Evolutionary conservation across 2,797 vertebrate genomes (phyloP).

Genomic region (Loriculus beryllinus): DNA sequence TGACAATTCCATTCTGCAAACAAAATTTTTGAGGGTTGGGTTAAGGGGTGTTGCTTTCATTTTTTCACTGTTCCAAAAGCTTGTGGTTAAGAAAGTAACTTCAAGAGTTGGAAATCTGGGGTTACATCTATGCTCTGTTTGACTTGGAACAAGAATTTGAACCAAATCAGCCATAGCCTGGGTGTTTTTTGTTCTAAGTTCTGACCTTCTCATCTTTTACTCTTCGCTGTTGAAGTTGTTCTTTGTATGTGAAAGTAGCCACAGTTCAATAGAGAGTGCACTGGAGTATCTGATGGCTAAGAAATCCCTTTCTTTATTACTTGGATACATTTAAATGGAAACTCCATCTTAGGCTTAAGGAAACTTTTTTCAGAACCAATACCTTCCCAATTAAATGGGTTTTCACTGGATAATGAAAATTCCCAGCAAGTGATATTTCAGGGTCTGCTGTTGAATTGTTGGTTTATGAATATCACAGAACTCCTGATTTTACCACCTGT

Average conservation of each 20-base stretch:
- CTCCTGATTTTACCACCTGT: not conserved
- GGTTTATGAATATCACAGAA: not conserved
- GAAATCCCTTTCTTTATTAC: not conserved
- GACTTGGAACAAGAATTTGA: not conserved
- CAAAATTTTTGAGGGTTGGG: not conserved
- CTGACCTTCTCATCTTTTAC: not conserved
- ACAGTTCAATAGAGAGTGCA: not conserved
- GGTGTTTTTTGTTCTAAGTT: not conserved
- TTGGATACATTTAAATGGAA: conserved; percentile 16
- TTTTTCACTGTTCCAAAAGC: not conserved
- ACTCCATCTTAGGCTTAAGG: not conserved
- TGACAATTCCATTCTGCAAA: not conserved
- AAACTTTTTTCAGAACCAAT: not conserved
- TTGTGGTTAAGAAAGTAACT: not conserved
- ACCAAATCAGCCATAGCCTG: not conserved
- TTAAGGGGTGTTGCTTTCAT: accelerated
- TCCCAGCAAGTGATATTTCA: not conserved
- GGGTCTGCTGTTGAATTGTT: not conserved
- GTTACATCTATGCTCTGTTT: not conserved
- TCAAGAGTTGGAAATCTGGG: not conserved
- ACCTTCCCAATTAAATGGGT: not conserved
- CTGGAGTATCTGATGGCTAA: not conserved
- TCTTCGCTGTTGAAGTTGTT: not conserved
- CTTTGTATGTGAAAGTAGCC: not conserved
- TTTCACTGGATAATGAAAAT: not conserved